A percentile compares a stretch with the other conserved stretches of the same genome.
Conservation (phyloP, 2,113 vertebrate genomes). For the Bos indicus region DNA sequence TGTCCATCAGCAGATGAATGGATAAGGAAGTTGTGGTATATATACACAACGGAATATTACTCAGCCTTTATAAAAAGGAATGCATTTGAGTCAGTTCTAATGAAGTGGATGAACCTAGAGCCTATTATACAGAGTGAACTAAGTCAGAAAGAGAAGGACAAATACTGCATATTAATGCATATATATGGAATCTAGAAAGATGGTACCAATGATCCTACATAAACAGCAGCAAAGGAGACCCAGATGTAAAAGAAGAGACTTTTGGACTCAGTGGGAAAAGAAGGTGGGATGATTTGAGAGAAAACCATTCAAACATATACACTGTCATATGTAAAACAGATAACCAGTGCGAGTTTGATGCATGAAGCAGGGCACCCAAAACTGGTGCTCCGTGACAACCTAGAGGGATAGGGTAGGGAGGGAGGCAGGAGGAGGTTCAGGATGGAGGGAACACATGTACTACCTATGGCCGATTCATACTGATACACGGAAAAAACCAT, state of each 20-base stretch:
- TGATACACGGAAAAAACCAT: background rate
- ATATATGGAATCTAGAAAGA: background rate
- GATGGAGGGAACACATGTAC: background rate
- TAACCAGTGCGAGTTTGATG: background rate
- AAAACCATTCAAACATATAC: background rate
- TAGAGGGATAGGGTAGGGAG: background rate
- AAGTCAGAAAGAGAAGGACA: background rate
- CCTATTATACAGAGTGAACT: background rate
- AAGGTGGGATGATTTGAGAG: background rate
- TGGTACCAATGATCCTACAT: background rate
- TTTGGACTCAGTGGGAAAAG: background rate
- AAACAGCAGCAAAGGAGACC: background rate
- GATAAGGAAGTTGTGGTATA: background rate
- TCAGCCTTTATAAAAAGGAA: background rate
- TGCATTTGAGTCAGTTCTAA: background rate
- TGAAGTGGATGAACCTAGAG: background rate
- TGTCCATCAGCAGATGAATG: background rate
- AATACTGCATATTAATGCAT: background rate
- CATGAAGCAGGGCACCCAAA: background rate
- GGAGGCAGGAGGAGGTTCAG: background rate
- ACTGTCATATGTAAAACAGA: accelerated
- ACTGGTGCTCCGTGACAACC: background rate
- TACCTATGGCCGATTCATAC: background rate
- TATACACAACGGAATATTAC: background rate
- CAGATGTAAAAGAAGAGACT: background rate